phyloP scores from a whole-genome alignment of 1,140 invertebrate genomes.

The Thereuonema tuberculata region DNA sequence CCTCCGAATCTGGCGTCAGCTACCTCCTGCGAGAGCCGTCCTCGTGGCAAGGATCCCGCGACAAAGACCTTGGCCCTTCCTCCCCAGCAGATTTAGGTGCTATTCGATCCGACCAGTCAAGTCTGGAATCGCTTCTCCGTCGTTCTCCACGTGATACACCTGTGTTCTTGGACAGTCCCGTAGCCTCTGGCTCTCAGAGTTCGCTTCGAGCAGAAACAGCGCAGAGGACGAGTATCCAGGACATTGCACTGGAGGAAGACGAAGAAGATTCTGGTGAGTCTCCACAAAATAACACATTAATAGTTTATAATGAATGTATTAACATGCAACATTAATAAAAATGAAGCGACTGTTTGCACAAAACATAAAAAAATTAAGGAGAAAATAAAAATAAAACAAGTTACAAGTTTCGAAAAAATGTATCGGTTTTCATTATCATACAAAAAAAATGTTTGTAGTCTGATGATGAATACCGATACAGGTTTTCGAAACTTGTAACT shows the following conservation, averaged over 20 bases:
- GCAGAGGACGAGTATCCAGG: conserved; percentile 41
- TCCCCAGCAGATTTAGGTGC: not conserved
- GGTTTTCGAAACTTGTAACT: too few species aligned
- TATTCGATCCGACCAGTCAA: conserved; percentile 45
- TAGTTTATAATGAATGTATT: too few species aligned
- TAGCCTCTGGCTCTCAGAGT: conserved; percentile 27
- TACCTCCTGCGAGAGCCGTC: not conserved
- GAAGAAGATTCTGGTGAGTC: conserved; percentile 24
- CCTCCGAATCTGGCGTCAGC: not conserved
- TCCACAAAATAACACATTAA: too few species aligned
- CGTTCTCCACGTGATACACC: conserved; percentile 4
- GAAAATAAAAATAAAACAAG: too few species aligned
- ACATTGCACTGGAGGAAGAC: conserved; percentile 18
- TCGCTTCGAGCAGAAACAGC: conserved; percentile 35
- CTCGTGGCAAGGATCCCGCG: conserved; percentile 12
- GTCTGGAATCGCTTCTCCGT: conserved; percentile 46
- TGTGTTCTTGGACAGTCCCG: conserved; percentile 5
- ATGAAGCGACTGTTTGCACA: too few species aligned
- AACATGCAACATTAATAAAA: too few species aligned
- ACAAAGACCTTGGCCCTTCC: conserved; percentile 10
- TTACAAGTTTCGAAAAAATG: too few species aligned
- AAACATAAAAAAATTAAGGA: too few species aligned
- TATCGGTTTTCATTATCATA: too few species aligned
- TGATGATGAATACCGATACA: too few species aligned
- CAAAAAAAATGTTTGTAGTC: too few species aligned